Evolutionary conservation across 2,797 vertebrate genomes (phyloP), one percentile per base, ranked within the genome.

Genomic region (Coracias cyanogaster): DNA sequence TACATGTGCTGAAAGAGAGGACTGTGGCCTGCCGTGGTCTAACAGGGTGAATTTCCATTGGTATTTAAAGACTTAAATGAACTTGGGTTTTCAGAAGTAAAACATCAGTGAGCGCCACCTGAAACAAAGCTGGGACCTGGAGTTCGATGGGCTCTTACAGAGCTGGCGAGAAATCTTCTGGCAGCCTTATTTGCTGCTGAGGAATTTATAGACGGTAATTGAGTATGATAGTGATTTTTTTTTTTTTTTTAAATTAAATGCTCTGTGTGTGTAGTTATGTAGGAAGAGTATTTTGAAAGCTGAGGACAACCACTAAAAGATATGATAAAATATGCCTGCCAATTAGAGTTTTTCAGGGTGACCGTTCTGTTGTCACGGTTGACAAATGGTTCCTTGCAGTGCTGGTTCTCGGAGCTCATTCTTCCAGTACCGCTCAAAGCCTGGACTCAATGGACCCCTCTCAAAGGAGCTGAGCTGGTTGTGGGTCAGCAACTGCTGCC

Each of bases 371-470:
- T 91, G 20, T 66, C 55, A 12, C 1, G 5, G 21, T 4, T 73
- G 66, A 57, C 18, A 81, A 71, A 60, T 0, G 0, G 5, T 48
- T 55, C 9, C 39, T 77, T 1, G 3, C 37, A 49, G 22, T 0
- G 0, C 41, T 85, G 58, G 14, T 33, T 69, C 51, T 77, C 3
- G 7, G 45, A 58, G 28, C 6, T 66, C 2, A 0, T 77, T 85
- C 60, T 82, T 64, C 67, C 48, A 33, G n/a, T 26, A 17, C 52
- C 74, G 28, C 61, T 86, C 25, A 60, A 48, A 82, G 33, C 12
- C n/a, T 3, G 8, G 12, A 24, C 22, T 61, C 22, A 64, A 16
- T 31, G 37, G 37, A 58, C 43, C 28, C 1, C 3, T 67, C 33
- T 61, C 33, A 31, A 9, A 87, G 45, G 28, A 73, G 29, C 64